Conservation (phyloP, 2,888 invertebrate genomes). For the Eledona agricola region DNA sequence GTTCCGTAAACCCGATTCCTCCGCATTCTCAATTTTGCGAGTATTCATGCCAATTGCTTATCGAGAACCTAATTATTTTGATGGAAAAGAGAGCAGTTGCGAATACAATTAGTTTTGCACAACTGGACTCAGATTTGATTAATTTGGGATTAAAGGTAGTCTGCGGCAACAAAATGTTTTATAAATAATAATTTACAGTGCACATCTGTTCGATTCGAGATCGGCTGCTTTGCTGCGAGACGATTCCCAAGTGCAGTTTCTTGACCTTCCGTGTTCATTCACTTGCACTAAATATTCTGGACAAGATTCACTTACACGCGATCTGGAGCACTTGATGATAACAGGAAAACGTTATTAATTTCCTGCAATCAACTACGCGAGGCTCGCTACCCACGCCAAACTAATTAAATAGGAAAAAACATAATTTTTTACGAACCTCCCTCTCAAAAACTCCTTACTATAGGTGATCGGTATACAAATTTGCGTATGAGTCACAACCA, state of each 20-base stretch:
- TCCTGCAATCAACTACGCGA: neutral
- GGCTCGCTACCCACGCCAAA: neutral
- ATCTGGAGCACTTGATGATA: conserved; percentile 11
- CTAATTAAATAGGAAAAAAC: neutral
- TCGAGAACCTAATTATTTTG: conserved; percentile 5
- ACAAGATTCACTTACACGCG: conserved; percentile 36
- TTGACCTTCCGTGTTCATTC: conserved; percentile 46
- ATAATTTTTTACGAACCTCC: conserved; percentile 47
- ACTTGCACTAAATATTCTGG: conserved; percentile 46
- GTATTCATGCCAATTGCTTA: conserved; percentile 1
- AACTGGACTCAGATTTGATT: too few relatives aligned
- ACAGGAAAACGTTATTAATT: neutral
- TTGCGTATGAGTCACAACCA: conserved; percentile 55
- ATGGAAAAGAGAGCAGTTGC: conserved; percentile 12
- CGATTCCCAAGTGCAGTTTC: conserved; percentile 42
- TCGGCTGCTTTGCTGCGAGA: conserved; percentile 30
- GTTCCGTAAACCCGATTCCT: neutral
- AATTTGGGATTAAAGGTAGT: conserved; percentile 32
- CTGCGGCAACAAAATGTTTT: conserved; percentile 19
- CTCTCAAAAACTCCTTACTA: conserved; percentile 46
- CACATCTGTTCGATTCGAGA: conserved; percentile 33
- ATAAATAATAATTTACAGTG: conserved; percentile 20
- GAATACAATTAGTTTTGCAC: conserved; percentile 13
- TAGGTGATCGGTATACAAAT: conserved; percentile 55
- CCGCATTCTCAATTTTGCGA: conserved; percentile 1